These are phyloP conservation scores for Ostrea edulis DNA, from an alignment of 1,140 invertebrate species.

Conservation along the genomic window DNA sequence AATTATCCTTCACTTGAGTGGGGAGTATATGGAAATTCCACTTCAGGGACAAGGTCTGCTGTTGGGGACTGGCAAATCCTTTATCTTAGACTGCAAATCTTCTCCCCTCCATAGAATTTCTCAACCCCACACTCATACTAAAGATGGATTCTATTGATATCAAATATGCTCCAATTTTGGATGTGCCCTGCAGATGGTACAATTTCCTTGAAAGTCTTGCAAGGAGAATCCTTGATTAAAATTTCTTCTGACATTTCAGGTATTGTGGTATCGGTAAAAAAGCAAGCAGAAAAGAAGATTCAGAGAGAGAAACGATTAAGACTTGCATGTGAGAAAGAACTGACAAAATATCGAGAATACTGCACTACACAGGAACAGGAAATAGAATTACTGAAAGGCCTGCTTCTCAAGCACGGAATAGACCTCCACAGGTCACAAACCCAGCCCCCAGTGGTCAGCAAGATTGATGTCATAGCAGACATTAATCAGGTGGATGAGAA, in stretches of 20 bases:
- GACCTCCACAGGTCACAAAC: conserved; percentile 61
- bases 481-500: conserved; percentile 57
- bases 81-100: too few species aligned
- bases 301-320: conserved; percentile 68
- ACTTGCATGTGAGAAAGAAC: conserved; percentile 76
- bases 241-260: conserved; percentile 65
- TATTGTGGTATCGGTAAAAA: conserved; percentile 78
- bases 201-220: too few species aligned
- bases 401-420: conserved; percentile 72
- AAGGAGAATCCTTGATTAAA: too few species aligned
- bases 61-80: too few species aligned
- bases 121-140: too few species aligned
- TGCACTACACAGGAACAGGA: conserved; percentile 73
- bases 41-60: too few species aligned
- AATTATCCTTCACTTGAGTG: too few species aligned
- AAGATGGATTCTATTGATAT: too few species aligned
- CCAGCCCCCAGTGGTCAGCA: conserved; percentile 57
- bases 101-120: too few species aligned
- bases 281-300: conserved; percentile 76
- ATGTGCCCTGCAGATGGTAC: too few species aligned
- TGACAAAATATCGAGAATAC: conserved; percentile 76
- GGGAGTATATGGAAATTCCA: too few species aligned
- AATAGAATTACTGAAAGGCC: conserved; percentile 70
- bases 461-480: conserved; percentile 68
- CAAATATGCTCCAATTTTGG: too few species aligned